These are phyloP conservation scores for Erythrocercus mccallii DNA, from an alignment of 2,113 vertebrate species.

Conservation along the genomic window DNA sequence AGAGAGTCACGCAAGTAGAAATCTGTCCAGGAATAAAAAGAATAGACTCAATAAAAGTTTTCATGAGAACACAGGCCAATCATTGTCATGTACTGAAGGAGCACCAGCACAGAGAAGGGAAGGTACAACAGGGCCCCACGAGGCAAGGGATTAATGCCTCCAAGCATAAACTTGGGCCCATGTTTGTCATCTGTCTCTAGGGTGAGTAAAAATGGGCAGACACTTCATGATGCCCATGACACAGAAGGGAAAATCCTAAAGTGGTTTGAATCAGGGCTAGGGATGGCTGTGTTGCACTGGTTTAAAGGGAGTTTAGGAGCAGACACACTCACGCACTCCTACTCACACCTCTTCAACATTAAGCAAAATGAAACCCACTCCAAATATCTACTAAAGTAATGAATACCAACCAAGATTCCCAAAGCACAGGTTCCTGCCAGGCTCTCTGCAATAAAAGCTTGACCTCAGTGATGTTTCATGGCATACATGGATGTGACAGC, in stretches of 20 bases:
- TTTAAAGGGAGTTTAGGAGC: background rate
- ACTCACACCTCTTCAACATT: accelerated
- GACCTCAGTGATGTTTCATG: background rate
- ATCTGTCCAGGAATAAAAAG: background rate
- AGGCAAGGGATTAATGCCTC: background rate
- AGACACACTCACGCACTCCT: background rate
- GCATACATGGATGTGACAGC: background rate
- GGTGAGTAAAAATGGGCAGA: background rate
- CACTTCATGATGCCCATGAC: background rate
- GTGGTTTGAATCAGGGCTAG: background rate
- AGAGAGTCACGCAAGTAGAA: background rate
- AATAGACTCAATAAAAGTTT: background rate
- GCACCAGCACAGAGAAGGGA: background rate
- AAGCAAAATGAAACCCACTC: background rate
- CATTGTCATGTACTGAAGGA: background rate
- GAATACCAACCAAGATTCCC: background rate
- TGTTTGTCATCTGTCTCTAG: background rate
- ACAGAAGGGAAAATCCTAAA: background rate
- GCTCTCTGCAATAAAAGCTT: background rate
- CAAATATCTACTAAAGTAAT: background rate
- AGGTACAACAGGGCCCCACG: accelerated
- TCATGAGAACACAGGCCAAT: background rate
- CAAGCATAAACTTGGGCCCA: background rate
- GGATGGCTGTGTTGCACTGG: background rate
- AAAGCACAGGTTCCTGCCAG: background rate